Evolutionary conservation across 2,888 invertebrate genomes (phyloP).

Genomic region (Netelia fuscicornis): DNA sequence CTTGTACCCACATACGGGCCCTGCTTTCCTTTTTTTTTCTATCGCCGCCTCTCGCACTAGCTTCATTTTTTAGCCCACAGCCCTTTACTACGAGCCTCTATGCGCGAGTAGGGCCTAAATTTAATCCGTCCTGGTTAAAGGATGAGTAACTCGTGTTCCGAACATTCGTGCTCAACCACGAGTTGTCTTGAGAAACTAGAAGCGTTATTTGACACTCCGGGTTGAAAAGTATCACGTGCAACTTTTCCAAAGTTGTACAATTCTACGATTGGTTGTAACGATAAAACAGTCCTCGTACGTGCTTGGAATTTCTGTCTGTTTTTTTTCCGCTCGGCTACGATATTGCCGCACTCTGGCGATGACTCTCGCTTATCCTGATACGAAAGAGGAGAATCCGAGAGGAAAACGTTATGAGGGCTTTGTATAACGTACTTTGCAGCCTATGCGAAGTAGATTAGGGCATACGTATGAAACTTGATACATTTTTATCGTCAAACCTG

Average conservation of each 20-base stretch:
- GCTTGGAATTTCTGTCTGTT: not conserved
- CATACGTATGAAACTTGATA: no score
- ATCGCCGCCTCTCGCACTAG: not conserved
- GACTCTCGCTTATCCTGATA: not conserved
- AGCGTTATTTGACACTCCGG: no score
- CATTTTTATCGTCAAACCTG: no score
- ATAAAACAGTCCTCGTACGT: not conserved
- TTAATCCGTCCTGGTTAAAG: not conserved
- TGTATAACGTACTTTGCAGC: no score
- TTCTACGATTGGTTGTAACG: not conserved
- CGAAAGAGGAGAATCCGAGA: not conserved
- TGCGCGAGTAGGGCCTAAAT: not conserved
- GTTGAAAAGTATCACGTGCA: no score
- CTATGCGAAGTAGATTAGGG: no score
- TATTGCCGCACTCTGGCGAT: not conserved
- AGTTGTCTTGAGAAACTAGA: no score
- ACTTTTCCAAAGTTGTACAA: not conserved
- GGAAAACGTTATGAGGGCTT: not conserved
- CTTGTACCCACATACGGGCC: slow-evolving; percentile 54
- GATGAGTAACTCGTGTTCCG: not conserved
- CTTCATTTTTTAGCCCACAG: not conserved
- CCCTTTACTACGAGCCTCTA: not conserved
- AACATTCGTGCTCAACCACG: no score
- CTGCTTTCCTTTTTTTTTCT: slow-evolving; percentile 12
- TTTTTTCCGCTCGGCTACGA: not conserved